Percentiles rank a stretch among this genome's conserved stretches.
phyloP scores from a whole-genome alignment of 2,888 invertebrate genomes.

The Globia sparganii region DNA sequence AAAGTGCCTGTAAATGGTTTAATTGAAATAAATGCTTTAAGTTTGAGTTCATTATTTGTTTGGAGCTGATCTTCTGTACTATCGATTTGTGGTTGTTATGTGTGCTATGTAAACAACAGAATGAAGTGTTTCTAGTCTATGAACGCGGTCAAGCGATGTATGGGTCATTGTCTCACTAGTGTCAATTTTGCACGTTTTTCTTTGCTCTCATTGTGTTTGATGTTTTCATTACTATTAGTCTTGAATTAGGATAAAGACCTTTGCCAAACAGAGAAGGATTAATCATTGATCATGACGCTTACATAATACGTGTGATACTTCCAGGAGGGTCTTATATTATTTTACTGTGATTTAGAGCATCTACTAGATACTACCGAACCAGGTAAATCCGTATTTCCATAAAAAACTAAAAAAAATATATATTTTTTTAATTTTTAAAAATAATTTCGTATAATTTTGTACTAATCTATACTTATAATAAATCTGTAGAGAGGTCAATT shows the following conservation, averaged over 20 bases:
- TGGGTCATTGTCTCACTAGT: conserved; percentile 59
- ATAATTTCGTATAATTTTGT: too few species aligned
- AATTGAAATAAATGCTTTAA: too few species aligned
- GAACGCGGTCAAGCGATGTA: conserved; percentile 51
- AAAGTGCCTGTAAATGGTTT: neutral
- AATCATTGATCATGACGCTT: neutral
- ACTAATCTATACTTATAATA: too few species aligned
- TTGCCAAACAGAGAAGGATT: neutral
- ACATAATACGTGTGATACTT: neutral
- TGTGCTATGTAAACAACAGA: conserved; percentile 70
- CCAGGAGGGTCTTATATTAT: neutral
- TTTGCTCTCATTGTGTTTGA: conserved; percentile 27
- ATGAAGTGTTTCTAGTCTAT: conserved; percentile 37
- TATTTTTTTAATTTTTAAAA: too few species aligned
- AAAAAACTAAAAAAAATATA: too few species aligned
- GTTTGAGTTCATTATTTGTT: too few species aligned
- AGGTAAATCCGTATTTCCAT: neutral
- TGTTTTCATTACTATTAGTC: conserved; percentile 1
- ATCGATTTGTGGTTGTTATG: conserved; percentile 28
- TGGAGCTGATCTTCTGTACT: neutral
- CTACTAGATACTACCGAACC: neutral
- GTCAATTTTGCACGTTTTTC: conserved; percentile 10
- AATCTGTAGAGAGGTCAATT: too few species aligned
- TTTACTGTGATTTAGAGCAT: neutral
- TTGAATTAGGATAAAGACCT: neutral